These are phyloP conservation scores for Trachythela sp. DNA, from an alignment of 64 coral and sea anemone species.

Conservation along the genomic window DNA sequence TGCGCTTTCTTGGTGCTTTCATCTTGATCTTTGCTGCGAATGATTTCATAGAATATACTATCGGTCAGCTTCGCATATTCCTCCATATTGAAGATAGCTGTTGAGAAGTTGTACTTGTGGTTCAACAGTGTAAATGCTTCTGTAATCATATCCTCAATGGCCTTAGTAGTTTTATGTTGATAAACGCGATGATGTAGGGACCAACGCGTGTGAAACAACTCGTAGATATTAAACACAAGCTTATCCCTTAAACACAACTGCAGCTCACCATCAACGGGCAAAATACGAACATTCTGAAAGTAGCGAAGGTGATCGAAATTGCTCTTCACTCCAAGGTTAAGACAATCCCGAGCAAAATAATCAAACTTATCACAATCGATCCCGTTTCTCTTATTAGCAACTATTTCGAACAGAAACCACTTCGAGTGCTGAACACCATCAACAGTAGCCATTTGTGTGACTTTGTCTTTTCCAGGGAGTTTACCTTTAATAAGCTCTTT, in stretches of 20 bases:
- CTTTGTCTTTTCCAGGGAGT: not conserved
- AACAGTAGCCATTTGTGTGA: not conserved
- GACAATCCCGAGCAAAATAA: conserved; percentile 91
- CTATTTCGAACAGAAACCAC: conserved; percentile 62
- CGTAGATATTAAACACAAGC: conserved; percentile 82
- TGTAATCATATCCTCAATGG: conserved; percentile 73
- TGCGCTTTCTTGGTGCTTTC: not conserved
- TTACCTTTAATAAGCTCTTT: conserved; percentile 68
- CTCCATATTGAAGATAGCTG: not conserved
- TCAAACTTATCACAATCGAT: conserved; percentile 98
- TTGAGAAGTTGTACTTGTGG: not conserved
- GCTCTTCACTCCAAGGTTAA: conserved; percentile 72
- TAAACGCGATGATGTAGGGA: conserved; percentile 81
- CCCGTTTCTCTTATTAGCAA: conserved; percentile 96
- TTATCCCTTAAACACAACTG: conserved; percentile 89
- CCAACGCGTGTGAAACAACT: conserved; percentile 88
- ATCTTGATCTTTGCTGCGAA: not conserved
- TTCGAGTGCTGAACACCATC: not conserved
- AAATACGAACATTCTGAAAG: conserved; percentile 81
- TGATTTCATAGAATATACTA: conserved; percentile 1
- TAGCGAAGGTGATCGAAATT: conserved; percentile 93
- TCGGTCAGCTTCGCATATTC: not conserved
- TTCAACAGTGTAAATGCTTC: not conserved
- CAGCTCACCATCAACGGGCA: conserved; percentile 60
- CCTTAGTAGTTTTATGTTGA: conserved; percentile 93